These are phyloP conservation scores for Dicyrtomina minuta DNA, from an alignment of 2,888 invertebrate species.

Conservation along the genomic window DNA sequence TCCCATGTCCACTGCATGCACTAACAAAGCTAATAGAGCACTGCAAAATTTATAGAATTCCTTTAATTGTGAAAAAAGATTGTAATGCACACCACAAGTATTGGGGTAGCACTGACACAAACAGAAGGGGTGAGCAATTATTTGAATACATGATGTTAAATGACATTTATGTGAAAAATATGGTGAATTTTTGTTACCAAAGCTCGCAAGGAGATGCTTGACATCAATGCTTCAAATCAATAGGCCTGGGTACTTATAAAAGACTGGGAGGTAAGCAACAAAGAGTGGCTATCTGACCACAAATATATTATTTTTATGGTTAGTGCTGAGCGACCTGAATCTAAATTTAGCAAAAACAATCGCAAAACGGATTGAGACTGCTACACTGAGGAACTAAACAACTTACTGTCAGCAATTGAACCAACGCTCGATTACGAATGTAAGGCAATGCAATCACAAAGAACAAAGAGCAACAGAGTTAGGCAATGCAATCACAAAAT, in stretches of 20 bases:
- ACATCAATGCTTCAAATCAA: slow-evolving; percentile 25
- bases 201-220: slow-evolving; percentile 33
- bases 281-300: slow-evolving; percentile 36
- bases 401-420: too few species aligned
- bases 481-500: not conserved
- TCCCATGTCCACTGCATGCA: not conserved
- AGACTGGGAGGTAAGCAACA: slow-evolving; percentile 33
- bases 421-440: too few species aligned
- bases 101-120: slow-evolving; percentile 35
- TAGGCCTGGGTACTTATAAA: not conserved
- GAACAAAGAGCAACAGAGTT: not conserved
- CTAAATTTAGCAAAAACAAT: slow-evolving; percentile 3
- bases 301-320: slow-evolving; percentile 20
- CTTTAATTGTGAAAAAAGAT: slow-evolving; percentile 34
- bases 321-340: not conserved
- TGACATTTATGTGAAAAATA: slow-evolving; percentile 31
- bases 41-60: slow-evolving; percentile 6
- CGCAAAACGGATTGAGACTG: slow-evolving; percentile 27
- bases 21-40: slow-evolving; percentile 13
- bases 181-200: slow-evolving; percentile 34
- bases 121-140: slow-evolving; percentile 30
- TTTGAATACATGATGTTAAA: slow-evolving; percentile 17
- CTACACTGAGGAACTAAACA: not conserved
- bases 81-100: slow-evolving; percentile 37
- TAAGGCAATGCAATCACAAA: too few species aligned